Evolutionary conservation across 2,888 invertebrate genomes (phyloP), one percentile per base, ranked within the genome.

Genomic region (Cryptus viduatorius): DNA sequence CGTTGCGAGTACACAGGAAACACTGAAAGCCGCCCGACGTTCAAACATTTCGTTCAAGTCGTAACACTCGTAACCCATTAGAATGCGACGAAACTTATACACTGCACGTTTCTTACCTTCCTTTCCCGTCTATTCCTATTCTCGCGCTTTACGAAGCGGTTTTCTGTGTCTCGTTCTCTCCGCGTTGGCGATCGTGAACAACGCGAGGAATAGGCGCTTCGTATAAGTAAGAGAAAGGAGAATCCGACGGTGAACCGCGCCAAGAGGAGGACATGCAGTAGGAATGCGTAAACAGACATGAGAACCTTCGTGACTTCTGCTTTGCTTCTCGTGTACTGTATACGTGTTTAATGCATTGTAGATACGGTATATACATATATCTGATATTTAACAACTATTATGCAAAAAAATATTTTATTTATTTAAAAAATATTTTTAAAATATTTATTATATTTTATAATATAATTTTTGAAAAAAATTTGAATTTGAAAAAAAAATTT

Each of bases 201-300:
- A 16, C 50, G 31, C 48, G 31, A 29, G 68, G 50, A 19, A 65
- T 12, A 64, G 46, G 68, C 68, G 64, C 71, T 81, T n/a, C 65
- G 67, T 46, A 67, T 75, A 50, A 16, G 56, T 16, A 53, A 73
- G 82, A 73, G 80, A 77, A 78, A 83, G 77, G 79, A 77, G 64
- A 85, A 77, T 59, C 37, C 69, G 76, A 31, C 44, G 79, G 56
- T 53, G 67, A 53, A 79, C 37, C 69, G 64, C 73, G 82, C 79
- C 82, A 72, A 83, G 71, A 48, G 76, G 76, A 75, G 76, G 77
- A 83, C 79, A 76, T 44, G 67, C 56, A 44, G 71, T 61, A 68
- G 82, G 81, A 83, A 86, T 86, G 82, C 82, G 79, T 84, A 80
- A 82, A 82, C 69, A 86, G 72, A 42, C 82, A 82, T 84, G 86